phyloP scores from a whole-genome alignment of 2,113 vertebrate genomes.

The Aegithalos caudatus region DNA sequence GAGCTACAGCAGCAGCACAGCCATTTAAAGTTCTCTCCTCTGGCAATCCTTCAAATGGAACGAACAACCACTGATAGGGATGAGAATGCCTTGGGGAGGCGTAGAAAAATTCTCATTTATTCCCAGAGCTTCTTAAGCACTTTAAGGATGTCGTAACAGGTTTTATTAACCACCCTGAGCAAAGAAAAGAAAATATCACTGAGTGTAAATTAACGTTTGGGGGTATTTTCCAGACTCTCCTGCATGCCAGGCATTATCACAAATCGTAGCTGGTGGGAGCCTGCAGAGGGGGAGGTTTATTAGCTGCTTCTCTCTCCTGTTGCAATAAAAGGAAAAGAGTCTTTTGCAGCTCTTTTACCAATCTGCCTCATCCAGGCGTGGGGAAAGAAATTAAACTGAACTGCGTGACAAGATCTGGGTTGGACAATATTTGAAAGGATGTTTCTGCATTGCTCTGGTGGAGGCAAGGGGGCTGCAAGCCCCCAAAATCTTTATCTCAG shows the following conservation, averaged over 20 bases:
- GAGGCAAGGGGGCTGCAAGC: background rate
- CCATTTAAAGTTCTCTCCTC: slow-evolving; percentile 29
- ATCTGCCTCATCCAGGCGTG: background rate
- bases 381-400: slow-evolving; percentile 23
- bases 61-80: slow-evolving; percentile 39
- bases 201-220: slow-evolving; percentile 38
- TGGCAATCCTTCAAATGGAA: slow-evolving; percentile 50
- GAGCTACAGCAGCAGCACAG: slow-evolving; percentile 28
- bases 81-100: slow-evolving; percentile 36
- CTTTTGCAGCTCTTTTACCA: background rate
- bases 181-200: slow-evolving; percentile 45
- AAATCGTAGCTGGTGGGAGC: slow-evolving; percentile 2
- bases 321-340: slow-evolving; percentile 16
- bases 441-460: background rate
- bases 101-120: slow-evolving; percentile 58
- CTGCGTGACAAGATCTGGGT: background rate
- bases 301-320: slow-evolving; percentile 4
- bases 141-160: slow-evolving; percentile 50
- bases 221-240: slow-evolving; percentile 27
- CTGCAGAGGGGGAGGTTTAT: background rate
- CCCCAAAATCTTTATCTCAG: background rate
- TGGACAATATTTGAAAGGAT: background rate
- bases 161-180: slow-evolving; percentile 47
- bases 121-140: slow-evolving; percentile 56
- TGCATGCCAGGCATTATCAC: background rate